Percentiles rank a stretch among this genome's conserved stretches.
phyloP scores from a whole-genome alignment of 2,113 vertebrate genomes.

The Heloderma charlesbogerti region DNA sequence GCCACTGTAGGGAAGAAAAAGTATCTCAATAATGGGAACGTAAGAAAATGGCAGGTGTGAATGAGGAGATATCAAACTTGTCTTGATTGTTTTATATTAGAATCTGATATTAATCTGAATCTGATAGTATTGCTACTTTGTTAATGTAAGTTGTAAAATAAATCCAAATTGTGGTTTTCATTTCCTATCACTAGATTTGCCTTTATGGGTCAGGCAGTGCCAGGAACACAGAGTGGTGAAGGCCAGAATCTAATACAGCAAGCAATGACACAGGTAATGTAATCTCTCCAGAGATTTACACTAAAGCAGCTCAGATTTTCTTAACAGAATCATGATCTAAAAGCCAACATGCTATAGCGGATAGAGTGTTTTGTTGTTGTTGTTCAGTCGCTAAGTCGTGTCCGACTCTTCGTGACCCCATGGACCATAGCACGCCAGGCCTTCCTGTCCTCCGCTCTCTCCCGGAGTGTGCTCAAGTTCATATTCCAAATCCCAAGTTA shows the following conservation, averaged over 20 bases:
- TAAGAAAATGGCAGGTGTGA: background rate
- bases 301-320: slow-evolving; percentile 18
- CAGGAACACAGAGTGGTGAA: slow-evolving; percentile 76
- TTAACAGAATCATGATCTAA: slow-evolving; percentile 35
- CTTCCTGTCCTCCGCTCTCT: too few relatives aligned
- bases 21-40: background rate
- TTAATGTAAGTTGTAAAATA: background rate
- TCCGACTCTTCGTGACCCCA: too few relatives aligned
- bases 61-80: background rate
- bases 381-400: too few relatives aligned
- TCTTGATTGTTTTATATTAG: background rate
- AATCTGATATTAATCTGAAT: background rate
- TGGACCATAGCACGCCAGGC: too few relatives aligned
- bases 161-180: slow-evolving; percentile 12
- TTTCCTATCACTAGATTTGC: slow-evolving; percentile 80
- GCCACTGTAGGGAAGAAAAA: background rate
- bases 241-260: slow-evolving; percentile 77
- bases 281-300: fast-evolving
- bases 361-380: background rate
- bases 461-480: too few relatives aligned
- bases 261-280: slow-evolving; percentile 83
- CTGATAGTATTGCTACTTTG: background rate
- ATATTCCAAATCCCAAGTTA: background rate
- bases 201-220: slow-evolving; percentile 80
- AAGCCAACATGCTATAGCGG: background rate